A percentile compares a stretch with the other conserved stretches of the same genome.
phyloP scores from a whole-genome alignment of 2,113 vertebrate species.

The Ictalurus punctatus region DNA sequence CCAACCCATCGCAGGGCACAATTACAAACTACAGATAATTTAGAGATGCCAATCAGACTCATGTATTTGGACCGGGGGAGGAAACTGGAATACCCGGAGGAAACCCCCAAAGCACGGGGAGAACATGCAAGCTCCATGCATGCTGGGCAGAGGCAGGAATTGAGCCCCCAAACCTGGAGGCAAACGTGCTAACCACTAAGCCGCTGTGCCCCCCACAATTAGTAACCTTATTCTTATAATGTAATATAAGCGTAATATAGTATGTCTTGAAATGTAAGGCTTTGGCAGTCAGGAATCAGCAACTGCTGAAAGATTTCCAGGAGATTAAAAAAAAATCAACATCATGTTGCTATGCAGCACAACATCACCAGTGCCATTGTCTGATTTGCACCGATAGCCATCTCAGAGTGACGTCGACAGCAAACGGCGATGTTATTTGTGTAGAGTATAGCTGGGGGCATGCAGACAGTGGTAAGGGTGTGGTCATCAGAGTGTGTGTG shows the following conservation, averaged over 20 bases:
- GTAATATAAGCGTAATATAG: background rate
- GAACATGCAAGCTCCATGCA: too few species aligned
- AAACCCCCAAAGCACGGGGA: too few species aligned
- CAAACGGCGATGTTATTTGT: constrained; percentile 14
- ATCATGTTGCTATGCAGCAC: constrained; percentile 30
- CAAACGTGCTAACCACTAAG: too few species aligned
- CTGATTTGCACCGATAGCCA: constrained; percentile 21
- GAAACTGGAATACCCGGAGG: too few species aligned
- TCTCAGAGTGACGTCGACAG: constrained; percentile 20
- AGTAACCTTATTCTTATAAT: background rate
- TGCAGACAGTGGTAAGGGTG: constrained; percentile 43
- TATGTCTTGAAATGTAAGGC: background rate
- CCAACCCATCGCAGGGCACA: too few species aligned
- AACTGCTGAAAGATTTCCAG: background rate
- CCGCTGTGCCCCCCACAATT: background rate
- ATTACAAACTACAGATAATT: too few species aligned
- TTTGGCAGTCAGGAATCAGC: background rate
- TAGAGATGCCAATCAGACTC: too few species aligned
- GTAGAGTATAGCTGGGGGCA: constrained; percentile 4
- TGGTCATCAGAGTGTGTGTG: constrained; percentile 23
- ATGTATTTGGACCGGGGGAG: too few species aligned
- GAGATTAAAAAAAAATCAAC: background rate
- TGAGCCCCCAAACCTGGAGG: too few species aligned
- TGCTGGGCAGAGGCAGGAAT: too few species aligned
- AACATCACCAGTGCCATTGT: background rate